phyloP scores from a whole-genome alignment of 2,113 vertebrate genomes.

The Lethenteron reissneri region DNA sequence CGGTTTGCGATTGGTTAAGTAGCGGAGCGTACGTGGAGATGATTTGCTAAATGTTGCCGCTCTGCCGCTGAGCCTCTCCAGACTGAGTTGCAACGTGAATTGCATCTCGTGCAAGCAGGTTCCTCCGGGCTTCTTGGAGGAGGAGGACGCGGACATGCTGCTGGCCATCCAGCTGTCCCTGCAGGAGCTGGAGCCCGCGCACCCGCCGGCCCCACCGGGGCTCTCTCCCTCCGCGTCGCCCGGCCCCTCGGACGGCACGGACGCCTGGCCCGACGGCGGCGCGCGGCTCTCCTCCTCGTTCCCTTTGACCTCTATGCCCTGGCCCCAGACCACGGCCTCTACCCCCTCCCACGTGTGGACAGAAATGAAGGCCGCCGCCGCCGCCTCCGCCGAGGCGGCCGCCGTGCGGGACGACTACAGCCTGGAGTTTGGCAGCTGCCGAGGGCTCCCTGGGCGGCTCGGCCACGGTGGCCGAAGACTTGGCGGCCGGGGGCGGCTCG shows the following conservation, averaged over 20 bases:
- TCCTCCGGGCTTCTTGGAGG: constrained; percentile 66
- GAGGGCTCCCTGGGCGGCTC: not conserved
- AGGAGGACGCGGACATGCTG: constrained; percentile 88
- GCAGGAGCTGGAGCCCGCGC: constrained; percentile 42
- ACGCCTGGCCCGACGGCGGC: not conserved
- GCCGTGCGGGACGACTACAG: not conserved
- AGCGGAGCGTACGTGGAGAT: too few species aligned
- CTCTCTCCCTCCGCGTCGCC: not conserved
- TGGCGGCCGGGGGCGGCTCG: constrained; percentile 16
- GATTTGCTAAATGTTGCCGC: too few species aligned
- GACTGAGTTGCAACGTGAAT: too few species aligned
- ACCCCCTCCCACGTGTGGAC: not conserved
- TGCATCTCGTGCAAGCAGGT: constrained; percentile 23
- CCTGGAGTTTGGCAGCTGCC: too few species aligned
- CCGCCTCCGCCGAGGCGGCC: not conserved
- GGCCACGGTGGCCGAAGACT: not conserved
- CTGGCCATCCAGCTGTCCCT: constrained; percentile 89
- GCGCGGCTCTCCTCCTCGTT: not conserved
- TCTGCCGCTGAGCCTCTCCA: too few species aligned
- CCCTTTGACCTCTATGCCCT: not conserved
- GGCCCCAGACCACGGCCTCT: not conserved
- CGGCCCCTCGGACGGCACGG: not conserved
- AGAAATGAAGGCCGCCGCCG: not conserved
- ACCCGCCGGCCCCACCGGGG: not conserved
- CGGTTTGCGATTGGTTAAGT: too few species aligned